Base-by-base conservation (phyloP, 2,888 invertebrate genomes). In the Drosophila buzzatii region DNA sequence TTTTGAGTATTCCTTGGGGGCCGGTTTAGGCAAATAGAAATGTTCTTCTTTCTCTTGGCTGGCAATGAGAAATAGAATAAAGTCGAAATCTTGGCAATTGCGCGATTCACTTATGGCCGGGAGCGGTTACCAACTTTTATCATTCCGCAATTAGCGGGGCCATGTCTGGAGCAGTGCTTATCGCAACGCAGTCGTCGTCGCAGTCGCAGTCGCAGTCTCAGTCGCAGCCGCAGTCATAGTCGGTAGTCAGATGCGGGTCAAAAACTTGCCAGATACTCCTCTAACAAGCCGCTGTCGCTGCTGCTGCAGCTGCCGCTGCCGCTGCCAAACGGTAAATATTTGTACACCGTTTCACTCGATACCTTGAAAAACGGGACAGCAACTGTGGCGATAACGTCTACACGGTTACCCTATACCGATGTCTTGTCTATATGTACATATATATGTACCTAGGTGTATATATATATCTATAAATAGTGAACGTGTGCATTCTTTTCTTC, bases 141-240 rank as follows among this genome's bases (percentile, higher is more conserved):
- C 90, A 81, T 82, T 73, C 89, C 70, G 89, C 90, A 90, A 90
- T 90, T 90, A 90, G 81, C 78, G 77, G 66, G 83, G 71, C 73
- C 84, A 79, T 90, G 91, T 90, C 86, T 75, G 77, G 58, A 52
- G 77, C 60, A 52, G 55, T 60, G 79, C 86, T 90, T 90, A 90
- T 90, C 88, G 73, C 66, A 55, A 59, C 52, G 69, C 47, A 47
- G n/a, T n/a, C n/a, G n/a, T n/a, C n/a, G 52, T 57, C 49, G n/a
- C 6, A n/a, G 31, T 12, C n/a, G 5, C 2, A 23, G 44, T 44
- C 44, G 20, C 10, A 44, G 18, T 20, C 44, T 37, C 45, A 63
- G 70, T 74, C 70, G 70, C 8, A 31, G 47, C 31, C 47, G 27
- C 16, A 47, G 23, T 47, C 47, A 39, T 49, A 62, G 69, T 73